These are phyloP conservation scores for Drosophila watanabei DNA, from an alignment of 1,140 invertebrate genomes.

Conservation along the genomic window DNA sequence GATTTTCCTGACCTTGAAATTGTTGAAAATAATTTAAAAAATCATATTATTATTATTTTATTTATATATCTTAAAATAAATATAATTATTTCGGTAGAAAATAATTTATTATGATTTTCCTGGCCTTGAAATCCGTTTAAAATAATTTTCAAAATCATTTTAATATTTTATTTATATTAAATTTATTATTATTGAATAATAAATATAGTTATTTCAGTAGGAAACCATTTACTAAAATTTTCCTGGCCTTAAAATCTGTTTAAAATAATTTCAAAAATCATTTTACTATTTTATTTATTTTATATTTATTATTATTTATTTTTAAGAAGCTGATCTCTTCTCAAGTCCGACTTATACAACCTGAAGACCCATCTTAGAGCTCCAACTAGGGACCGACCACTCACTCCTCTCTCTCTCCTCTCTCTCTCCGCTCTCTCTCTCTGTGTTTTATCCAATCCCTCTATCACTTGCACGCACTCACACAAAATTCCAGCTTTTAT, in stretches of 20 bases:
- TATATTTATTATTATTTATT: not conserved
- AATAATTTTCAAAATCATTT: not conserved
- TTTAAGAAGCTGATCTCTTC: not conserved
- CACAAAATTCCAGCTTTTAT: constrained; percentile 34
- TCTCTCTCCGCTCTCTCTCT: too few species aligned
- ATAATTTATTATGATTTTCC: too few species aligned
- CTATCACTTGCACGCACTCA: constrained; percentile 76
- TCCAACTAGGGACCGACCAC: constrained; percentile 5
- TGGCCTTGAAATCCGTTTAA: too few species aligned
- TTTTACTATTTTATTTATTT: not conserved
- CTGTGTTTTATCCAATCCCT: constrained; percentile 35
- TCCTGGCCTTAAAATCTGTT: too few species aligned
- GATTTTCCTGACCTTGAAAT: too few species aligned
- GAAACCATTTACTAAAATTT: too few species aligned
- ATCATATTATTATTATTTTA: not conserved
- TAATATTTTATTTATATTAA: not conserved
- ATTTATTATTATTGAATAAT: not conserved
- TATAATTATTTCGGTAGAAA: too few species aligned
- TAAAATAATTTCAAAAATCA: not conserved
- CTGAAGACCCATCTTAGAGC: constrained; percentile 10
- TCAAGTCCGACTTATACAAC: constrained; percentile 12
- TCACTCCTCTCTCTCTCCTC: constrained; percentile 5
- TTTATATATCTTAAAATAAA: not conserved
- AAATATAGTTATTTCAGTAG: too few species aligned
- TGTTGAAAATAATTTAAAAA: not conserved